These are phyloP conservation scores for Embiotoca jacksoni DNA, from an alignment of 2,113 vertebrate genomes.

Conservation along the genomic window DNA sequence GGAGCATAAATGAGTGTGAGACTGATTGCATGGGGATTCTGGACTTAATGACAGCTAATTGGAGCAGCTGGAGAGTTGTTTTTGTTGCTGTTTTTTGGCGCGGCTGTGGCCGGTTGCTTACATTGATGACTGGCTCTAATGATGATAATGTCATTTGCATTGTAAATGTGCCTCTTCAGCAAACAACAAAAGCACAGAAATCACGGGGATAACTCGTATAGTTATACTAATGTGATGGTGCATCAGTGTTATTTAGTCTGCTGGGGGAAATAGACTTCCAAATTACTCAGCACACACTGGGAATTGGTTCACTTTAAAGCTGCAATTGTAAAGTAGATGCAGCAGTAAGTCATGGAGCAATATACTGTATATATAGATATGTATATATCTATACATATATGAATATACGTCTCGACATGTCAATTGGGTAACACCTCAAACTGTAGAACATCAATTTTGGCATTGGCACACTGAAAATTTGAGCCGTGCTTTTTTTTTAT, in stretches of 20 bases:
- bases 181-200: conserved; percentile 54
- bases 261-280: conserved; percentile 15
- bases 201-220: conserved; percentile 39
- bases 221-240: conserved; percentile 41
- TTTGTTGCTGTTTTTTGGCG: conserved; percentile 23
- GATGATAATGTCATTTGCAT: conserved; percentile 40
- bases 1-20: conserved; percentile 66
- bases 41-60: conserved; percentile 79
- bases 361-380: too few species aligned
- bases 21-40: conserved; percentile 72
- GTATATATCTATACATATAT: too few species aligned
- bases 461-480: too few species aligned
- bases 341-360: not conserved
- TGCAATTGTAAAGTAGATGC: not conserved
- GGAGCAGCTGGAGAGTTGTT: conserved; percentile 57
- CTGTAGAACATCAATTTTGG: too few species aligned
- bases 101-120: conserved; percentile 35
- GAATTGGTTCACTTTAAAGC: conserved; percentile 7
- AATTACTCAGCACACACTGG: conserved; percentile 5
- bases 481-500: too few species aligned
- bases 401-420: too few species aligned
- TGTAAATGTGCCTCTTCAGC: conserved; percentile 70
- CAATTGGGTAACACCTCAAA: too few species aligned
- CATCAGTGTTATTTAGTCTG: conserved; percentile 26
- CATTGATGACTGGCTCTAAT: conserved; percentile 57